A percentile compares a stretch with the other conserved stretches of the same genome.
Evolutionary conservation across 35 echinoderm and acorn worm genomes (phyloP).

Genomic region (Ophiothrix spiculata): DNA sequence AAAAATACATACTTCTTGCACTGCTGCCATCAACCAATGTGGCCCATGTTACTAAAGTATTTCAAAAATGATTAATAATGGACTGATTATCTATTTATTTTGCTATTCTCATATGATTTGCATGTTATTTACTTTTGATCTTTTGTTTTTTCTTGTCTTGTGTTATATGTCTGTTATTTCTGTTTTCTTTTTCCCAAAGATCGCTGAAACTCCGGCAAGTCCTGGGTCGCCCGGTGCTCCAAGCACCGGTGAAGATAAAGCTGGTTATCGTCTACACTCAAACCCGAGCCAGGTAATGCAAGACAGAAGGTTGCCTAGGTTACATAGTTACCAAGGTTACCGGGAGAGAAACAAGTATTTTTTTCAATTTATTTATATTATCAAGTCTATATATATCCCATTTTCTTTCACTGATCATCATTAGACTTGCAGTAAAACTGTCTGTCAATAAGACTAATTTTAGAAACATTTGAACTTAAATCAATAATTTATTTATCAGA

Average conservation of each 20-base stretch:
- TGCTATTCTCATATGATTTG: neutral
- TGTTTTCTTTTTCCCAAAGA: neutral
- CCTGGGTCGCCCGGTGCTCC: neutral
- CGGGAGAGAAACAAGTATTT: neutral
- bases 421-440: too few relatives aligned
- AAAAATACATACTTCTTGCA: too few relatives aligned
- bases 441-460: too few relatives aligned
- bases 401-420: too few relatives aligned
- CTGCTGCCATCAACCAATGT: too few relatives aligned
- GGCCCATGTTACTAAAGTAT: too few relatives aligned
- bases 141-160: neutral
- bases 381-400: too few relatives aligned
- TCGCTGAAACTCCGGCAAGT: neutral
- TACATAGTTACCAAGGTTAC: neutral
- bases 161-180: neutral
- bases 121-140: neutral
- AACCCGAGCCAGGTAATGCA: slow-evolving; percentile 11
- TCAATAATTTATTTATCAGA: too few relatives aligned
- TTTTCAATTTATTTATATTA: too few relatives aligned
- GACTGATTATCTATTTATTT: too few relatives aligned
- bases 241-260: neutral
- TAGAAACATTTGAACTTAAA: too few relatives aligned
- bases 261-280: neutral
- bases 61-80: too few relatives aligned
- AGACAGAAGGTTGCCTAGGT: neutral